These are phyloP conservation scores for Gambelia wislizenii DNA, from an alignment of 2,797 vertebrate species.

Conservation along the genomic window DNA sequence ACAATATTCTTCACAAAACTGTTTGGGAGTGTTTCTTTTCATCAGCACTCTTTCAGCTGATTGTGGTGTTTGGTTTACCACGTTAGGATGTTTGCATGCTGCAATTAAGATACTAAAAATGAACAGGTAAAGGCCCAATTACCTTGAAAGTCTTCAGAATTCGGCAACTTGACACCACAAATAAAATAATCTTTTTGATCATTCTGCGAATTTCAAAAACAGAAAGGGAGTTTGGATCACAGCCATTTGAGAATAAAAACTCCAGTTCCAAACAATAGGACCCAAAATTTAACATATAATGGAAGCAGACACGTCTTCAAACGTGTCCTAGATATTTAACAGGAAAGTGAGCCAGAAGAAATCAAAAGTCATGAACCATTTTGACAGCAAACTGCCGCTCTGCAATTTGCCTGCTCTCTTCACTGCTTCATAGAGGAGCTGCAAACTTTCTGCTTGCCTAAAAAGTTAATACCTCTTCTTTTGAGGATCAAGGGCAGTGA, in stretches of 20 bases:
- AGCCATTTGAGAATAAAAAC: neutral
- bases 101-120: neutral
- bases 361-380: neutral
- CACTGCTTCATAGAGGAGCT: neutral
- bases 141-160: conserved; percentile 99
- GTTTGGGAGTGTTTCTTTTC: neutral
- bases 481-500: neutral
- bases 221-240: conserved; percentile 46
- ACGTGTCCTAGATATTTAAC: neutral
- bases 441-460: neutral
- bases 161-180: conserved; percentile 97
- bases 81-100: neutral
- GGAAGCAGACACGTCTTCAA: conserved; percentile 23
- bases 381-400: neutral
- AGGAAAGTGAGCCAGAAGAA: neutral
- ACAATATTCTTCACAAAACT: neutral
- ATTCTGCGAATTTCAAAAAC: conserved; percentile 83
- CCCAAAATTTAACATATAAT: neutral
- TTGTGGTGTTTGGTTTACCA: neutral
- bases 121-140: conserved; percentile 65
- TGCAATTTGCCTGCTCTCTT: neutral
- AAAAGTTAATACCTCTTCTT: neutral
- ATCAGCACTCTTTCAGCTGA: neutral
- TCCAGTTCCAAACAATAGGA: neutral
- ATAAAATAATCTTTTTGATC: conserved; percentile 96